phyloP scores from a whole-genome alignment of 2,113 vertebrate genomes.

The Leuciscus idus region DNA sequence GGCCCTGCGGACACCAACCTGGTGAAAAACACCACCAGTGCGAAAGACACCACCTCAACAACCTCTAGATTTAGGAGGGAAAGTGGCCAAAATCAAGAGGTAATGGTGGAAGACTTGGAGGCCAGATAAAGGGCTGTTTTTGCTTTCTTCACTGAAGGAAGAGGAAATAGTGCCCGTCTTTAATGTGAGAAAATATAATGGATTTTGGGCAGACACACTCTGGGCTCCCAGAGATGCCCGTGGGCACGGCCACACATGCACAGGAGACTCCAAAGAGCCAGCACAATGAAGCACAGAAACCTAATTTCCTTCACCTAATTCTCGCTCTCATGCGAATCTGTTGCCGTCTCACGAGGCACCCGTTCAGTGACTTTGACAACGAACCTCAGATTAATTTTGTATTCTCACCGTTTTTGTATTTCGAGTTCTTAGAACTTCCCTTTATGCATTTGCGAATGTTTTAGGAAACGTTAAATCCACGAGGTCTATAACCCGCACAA shows the following conservation, averaged over 20 bases:
- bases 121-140: background rate
- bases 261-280: conserved; percentile 49
- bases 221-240: background rate
- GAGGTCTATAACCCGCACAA: too few species aligned
- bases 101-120: conserved; percentile 25
- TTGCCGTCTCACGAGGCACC: background rate
- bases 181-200: background rate
- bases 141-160: background rate
- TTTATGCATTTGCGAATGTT: background rate
- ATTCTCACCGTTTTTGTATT: conserved; percentile 15
- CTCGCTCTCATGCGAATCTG: conserved; percentile 13
- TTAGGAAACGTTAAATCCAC: background rate
- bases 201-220: background rate
- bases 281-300: conserved; percentile 53
- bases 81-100: background rate
- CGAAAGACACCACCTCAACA: background rate
- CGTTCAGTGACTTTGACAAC: background rate
- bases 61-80: background rate
- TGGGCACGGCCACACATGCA: conserved; percentile 32
- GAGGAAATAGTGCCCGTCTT: background rate
- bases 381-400: conserved; percentile 16
- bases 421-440: conserved; percentile 1
- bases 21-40: conserved; percentile 68
- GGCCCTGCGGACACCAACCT: conserved; percentile 68
- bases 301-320: conserved; percentile 24